Base-by-base conservation (phyloP, 2,113 vertebrate species). In the Nansenia antarctica region DNA sequence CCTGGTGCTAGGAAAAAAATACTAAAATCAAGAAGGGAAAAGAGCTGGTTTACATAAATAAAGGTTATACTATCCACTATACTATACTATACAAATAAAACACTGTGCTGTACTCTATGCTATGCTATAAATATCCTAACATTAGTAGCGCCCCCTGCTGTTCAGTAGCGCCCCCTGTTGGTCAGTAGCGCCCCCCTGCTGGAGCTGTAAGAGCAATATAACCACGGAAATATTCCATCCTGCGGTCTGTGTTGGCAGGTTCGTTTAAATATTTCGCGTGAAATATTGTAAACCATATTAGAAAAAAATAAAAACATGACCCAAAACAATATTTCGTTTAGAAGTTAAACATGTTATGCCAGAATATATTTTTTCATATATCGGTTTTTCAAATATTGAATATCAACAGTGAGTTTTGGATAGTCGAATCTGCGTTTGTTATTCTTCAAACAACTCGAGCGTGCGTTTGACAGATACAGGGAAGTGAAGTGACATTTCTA, bases 401-500 rank as follows among this genome's bases (percentile, higher is more conserved):
- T 27, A n/a, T 31, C 14, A 15, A 58, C 27, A 2, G 14, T 58
- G 1, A 30, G 15, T 5, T 58, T 58, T 58, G 26, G n/a, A 59
- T 31, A 9, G 3, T 49, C 63, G 63, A 73, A 66, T 67, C 64
- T 52, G 63, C 24, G 55, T 9, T 30, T 53, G 15, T 31, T 14
- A 53, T 35, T 61, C 20, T 3, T 49, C 26, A 37, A 37, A 37
- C 35, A n/a, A 6, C 5, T 26, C 11, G 5, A 60, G n/a, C n/a
- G n/a, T n/a, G n/a, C n/a, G n/a, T 6, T 11, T 11, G 12, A 2
- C 54, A 61, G n/a, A n/a, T n/a, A 14, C 3, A n/a, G n/a, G 65
- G 65, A 70, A 65, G 73, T 76, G 62, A 70, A 53, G 67, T 59
- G 37, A 58, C 53, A 60, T 37, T 31, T 30, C 42, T 54, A 57